phyloP scores from a whole-genome alignment of 2,113 vertebrate species.

The Rhabdomys dilectus region DNA sequence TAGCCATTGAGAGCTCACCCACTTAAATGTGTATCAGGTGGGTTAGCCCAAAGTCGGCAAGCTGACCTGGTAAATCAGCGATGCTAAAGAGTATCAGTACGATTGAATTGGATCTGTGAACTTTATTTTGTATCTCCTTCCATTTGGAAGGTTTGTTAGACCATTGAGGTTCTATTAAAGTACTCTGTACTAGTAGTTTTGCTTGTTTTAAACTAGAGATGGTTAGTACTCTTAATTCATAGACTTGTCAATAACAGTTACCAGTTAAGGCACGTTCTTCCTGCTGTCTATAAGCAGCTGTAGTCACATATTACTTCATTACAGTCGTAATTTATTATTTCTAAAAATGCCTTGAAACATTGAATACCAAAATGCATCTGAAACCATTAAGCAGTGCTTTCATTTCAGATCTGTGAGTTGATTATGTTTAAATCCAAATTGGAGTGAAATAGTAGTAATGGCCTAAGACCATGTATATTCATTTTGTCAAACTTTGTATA shows the following conservation, averaged over 20 bases:
- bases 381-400: constrained; percentile 57
- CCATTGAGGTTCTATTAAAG: constrained; percentile 74
- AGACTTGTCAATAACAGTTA: not conserved
- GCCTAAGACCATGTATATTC: constrained; percentile 54
- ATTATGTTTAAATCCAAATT: constrained; percentile 66
- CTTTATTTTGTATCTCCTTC: constrained; percentile 81
- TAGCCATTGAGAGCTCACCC: constrained; percentile 45
- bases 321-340: not conserved
- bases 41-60: not conserved
- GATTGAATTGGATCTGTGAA: constrained; percentile 49
- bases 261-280: rapidly evolving
- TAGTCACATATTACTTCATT: not conserved
- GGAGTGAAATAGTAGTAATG: constrained; percentile 45
- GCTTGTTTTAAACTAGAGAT: constrained; percentile 53
- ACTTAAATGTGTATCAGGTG: not conserved
- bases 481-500: constrained; percentile 1
- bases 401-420: constrained; percentile 65
- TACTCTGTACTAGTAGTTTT: constrained; percentile 73
- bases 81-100: not conserved
- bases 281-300: not conserved
- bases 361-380: constrained; percentile 61
- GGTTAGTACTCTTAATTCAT: not conserved
- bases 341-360: constrained; percentile 54
- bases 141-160: constrained; percentile 79
- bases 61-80: not conserved